Evolutionary conservation across 2,113 vertebrate genomes (phyloP), one percentile per base, ranked within the genome.

Genomic region (Ifrita kowaldi): DNA sequence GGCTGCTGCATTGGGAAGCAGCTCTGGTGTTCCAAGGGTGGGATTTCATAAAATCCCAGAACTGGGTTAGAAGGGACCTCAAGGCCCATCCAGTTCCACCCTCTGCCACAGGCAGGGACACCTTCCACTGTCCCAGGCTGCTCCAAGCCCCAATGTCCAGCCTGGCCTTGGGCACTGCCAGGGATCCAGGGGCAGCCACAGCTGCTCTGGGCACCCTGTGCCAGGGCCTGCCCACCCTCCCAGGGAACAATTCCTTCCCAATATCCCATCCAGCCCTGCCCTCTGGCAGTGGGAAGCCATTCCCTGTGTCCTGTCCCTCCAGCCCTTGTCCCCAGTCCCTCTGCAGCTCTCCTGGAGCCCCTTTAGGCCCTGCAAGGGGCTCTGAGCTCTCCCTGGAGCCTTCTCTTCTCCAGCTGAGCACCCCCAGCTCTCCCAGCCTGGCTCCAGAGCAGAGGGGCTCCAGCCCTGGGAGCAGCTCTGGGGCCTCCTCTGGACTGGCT

Each of bases 41-140:
- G n/a, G 46, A 26, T 8, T 68, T 23, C n/a, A 47, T 2, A 32
- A 30, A 60, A 46, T 47, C 22, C 46, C 27, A 23, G 11, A 60
- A 27, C 7, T 53, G 47, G 6, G 3, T 30, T 63, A 8, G 27
- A 24, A 46, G 6, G 20, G n/a, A 60, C 0, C 10, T 41, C 1
- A 3, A 46, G 46, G 6, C 8, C 0, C 47, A 52, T 2, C 39
- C 14, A 4, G 5, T 44, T 0, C 37, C 21, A 68, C 27, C 22
- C 13, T n/a, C 21, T 69, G 33, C 39, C 63, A 39, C 7, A 53
- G 39, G 23, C 75, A 63, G 37, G 32, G 63, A 60, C 73, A 15
- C 27, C 44, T 49, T 0, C 52, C 83, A 57, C 60, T 7, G 6
- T 16, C 42, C 70, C 60, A 67, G 70, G 42, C 5, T 19, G 42